Percentiles rank a stretch among this genome's conserved stretches.
Conservation (phyloP, 2,797 vertebrate species). For the Clarias pachynema region DNA sequence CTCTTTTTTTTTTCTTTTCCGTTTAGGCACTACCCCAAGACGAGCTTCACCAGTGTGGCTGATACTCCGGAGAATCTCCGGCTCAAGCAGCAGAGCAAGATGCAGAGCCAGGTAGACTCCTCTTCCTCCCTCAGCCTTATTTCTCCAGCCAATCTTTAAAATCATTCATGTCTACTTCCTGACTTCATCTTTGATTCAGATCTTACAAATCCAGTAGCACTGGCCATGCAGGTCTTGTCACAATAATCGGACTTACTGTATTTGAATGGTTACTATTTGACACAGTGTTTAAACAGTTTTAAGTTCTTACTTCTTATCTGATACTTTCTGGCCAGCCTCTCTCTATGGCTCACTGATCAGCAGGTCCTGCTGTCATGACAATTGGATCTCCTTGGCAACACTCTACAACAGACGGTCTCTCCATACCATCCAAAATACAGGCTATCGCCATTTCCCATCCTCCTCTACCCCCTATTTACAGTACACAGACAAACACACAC, state of each 20-base stretch:
- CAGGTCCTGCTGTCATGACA: slow-evolving; percentile 49
- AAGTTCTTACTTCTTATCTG: not conserved
- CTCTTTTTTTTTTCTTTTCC: slow-evolving; percentile 42
- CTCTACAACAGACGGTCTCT: slow-evolving; percentile 40
- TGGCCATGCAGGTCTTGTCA: not conserved
- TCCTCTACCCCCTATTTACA: slow-evolving; percentile 6
- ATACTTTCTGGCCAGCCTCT: not conserved
- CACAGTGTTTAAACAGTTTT: not conserved
- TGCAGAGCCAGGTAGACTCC: slow-evolving; percentile 89
- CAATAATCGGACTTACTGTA: not conserved
- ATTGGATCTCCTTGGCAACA: slow-evolving; percentile 55
- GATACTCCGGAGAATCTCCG: slow-evolving; percentile 97
- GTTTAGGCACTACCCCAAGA: slow-evolving; percentile 94
- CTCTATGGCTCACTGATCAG: slow-evolving; percentile 15
- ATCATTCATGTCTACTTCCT: not conserved
- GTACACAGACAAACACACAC: slow-evolving; percentile 24
- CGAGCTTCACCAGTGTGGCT: slow-evolving; percentile 93
- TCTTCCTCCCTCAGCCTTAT: not conserved
- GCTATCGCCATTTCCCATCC: not conserved
- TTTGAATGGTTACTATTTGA: not conserved
- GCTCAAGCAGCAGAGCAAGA: slow-evolving; percentile 93
- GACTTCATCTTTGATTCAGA: not conserved
- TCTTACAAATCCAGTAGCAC: not conserved
- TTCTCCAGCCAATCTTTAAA: not conserved
- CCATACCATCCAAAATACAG: slow-evolving; percentile 36